Conservation (phyloP, 2,888 invertebrate genomes). For the Amphipyra tragopoginis region DNA sequence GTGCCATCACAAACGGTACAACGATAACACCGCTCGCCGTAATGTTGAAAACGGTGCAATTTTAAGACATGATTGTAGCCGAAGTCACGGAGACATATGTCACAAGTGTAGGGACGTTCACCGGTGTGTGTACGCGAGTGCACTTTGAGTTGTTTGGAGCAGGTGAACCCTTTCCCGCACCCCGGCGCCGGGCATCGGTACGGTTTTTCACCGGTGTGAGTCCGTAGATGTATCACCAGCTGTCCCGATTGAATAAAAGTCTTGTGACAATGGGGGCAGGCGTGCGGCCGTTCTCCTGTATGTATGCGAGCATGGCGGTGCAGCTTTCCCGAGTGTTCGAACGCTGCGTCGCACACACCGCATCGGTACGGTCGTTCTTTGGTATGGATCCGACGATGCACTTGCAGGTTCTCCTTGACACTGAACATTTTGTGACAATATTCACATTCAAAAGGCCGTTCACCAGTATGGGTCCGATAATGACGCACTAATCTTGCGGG, state of each 20-base stretch:
- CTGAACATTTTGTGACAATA: constrained; percentile 98
- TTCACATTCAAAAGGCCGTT: constrained; percentile 97
- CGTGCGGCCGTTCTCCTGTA: constrained; percentile 97
- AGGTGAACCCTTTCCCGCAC: constrained; percentile 97
- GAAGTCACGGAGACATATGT: constrained; percentile 97
- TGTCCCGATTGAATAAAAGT: constrained; percentile 98
- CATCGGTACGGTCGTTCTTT: constrained; percentile 97
- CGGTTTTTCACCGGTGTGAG: constrained; percentile 96
- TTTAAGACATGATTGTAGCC: constrained; percentile 97
- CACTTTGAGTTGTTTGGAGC: constrained; percentile 97
- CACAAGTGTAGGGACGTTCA: constrained; percentile 97
- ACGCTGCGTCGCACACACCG: constrained; percentile 96
- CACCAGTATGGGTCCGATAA: constrained; percentile 97
- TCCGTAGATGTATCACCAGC: constrained; percentile 96
- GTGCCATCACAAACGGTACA: constrained; percentile 97
- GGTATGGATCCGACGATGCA: constrained; percentile 96
- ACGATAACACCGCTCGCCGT: constrained; percentile 97
- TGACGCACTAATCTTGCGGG: constrained; percentile 96
- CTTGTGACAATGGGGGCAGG: constrained; percentile 96
- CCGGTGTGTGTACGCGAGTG: constrained; percentile 97
- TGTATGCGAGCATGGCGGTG: constrained; percentile 97
- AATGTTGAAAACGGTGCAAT: constrained; percentile 96
- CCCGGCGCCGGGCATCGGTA: constrained; percentile 94
- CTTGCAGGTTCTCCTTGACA: constrained; percentile 97
- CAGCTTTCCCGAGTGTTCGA: constrained; percentile 97